phyloP scores from a whole-genome alignment of 2,888 invertebrate genomes.

The Lingula anatina region DNA sequence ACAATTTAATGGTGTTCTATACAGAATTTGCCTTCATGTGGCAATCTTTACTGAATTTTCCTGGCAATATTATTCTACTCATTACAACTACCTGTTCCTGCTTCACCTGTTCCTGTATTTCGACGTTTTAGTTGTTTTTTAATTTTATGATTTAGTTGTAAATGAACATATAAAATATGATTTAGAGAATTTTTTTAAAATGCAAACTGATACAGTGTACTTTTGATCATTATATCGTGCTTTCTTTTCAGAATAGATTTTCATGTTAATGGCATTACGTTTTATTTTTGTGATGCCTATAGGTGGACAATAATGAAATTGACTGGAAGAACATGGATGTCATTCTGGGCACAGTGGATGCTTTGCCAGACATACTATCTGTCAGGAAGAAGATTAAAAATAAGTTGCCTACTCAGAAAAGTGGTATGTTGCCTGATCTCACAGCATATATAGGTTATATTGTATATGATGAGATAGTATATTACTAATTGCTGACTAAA shows the following conservation, averaged over 20 bases:
- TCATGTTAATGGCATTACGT: no score
- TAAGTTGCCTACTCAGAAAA: constrained; percentile 25
- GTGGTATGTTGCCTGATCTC: constrained; percentile 14
- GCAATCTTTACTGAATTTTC: no score
- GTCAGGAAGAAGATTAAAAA: constrained; percentile 23
- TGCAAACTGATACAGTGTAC: not conserved
- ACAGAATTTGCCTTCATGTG: no score
- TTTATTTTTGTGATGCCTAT: no score
- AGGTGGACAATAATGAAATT: constrained; percentile 23
- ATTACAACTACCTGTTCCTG: not conserved
- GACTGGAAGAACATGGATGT: constrained; percentile 24
- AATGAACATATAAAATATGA: no score
- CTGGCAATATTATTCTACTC: not conserved
- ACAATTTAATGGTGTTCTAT: no score
- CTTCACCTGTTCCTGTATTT: no score
- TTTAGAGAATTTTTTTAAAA: not conserved
- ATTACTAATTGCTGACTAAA: not conserved
- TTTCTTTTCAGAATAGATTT: constrained; percentile 17
- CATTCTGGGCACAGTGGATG: constrained; percentile 25
- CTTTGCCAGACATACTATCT: constrained; percentile 18
- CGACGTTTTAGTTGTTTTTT: no score
- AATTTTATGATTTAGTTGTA: no score
- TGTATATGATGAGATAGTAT: not conserved
- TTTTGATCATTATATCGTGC: not conserved
- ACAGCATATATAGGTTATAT: not conserved